Conservation (phyloP, 2,113 vertebrate genomes). For the Nycticebus coucang region DNA sequence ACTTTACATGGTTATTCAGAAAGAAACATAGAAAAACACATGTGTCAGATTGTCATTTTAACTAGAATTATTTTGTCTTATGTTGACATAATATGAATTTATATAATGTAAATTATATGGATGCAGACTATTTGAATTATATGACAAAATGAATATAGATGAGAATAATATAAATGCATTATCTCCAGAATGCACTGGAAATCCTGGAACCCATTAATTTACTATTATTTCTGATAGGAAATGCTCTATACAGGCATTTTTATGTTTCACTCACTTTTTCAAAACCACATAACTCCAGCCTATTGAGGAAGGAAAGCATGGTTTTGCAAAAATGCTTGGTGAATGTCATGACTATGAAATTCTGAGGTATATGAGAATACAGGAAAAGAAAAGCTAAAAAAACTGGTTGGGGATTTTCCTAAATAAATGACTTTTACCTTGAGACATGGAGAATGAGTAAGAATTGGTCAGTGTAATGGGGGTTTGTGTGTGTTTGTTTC, state of each 20-base stretch:
- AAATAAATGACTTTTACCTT: neutral
- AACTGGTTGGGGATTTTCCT: neutral
- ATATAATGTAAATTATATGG: slow-evolving; percentile 9
- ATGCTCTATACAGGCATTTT: neutral
- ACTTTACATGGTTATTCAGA: slow-evolving; percentile 29
- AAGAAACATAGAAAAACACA: slow-evolving; percentile 32
- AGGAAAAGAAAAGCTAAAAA: neutral
- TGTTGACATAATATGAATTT: neutral
- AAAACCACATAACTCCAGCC: slow-evolving; percentile 10
- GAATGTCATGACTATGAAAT: neutral
- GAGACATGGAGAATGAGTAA: neutral
- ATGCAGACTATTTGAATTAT: slow-evolving; percentile 22
- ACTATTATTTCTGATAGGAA: neutral
- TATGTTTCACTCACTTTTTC: neutral
- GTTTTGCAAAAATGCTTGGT: neutral
- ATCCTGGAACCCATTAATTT: neutral
- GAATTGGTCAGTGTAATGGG: neutral
- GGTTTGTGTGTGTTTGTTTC: neutral
- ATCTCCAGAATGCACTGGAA: neutral
- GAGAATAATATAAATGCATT: neutral
- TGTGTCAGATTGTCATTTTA: slow-evolving; percentile 23
- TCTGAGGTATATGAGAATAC: neutral
- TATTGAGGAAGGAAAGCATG: neutral
- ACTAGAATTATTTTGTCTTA: slow-evolving; percentile 3
- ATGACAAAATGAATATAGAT: neutral